Evolutionary conservation across 2,113 vertebrate genomes (phyloP).

Genomic region (Gadus macrocephalus): DNA sequence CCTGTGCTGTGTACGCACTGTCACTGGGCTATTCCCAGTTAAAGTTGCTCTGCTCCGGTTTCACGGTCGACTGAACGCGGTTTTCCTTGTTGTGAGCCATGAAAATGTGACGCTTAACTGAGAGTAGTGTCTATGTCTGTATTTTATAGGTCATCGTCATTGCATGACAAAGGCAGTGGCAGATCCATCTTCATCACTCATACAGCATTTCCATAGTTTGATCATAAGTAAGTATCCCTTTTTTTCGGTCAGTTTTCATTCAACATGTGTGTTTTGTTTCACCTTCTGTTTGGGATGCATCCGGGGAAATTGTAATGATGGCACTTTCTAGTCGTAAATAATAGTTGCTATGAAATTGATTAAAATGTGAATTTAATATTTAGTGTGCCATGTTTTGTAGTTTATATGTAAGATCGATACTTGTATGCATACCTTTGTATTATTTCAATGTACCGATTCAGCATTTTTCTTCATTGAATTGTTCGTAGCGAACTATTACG

Average conservation of each 20-base stretch:
- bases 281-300: neutral
- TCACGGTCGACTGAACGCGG: constrained; percentile 9
- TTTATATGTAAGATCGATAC: too few relatives aligned
- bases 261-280: neutral
- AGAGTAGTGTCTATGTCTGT: constrained; percentile 81
- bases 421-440: too few relatives aligned
- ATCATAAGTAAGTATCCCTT: constrained; percentile 85
- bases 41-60: constrained; percentile 36
- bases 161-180: constrained; percentile 89
- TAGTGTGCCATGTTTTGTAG: neutral
- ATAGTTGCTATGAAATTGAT: neutral
- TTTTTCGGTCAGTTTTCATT: constrained; percentile 40
- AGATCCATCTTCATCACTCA: constrained; percentile 84
- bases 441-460: neutral
- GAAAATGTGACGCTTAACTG: constrained; percentile 66
- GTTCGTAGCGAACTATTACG: neutral
- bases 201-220: constrained; percentile 83
- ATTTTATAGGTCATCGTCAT: constrained; percentile 96
- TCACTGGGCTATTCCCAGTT: constrained; percentile 10
- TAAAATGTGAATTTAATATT: neutral
- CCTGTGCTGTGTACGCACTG: constrained; percentile 8
- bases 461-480: neutral
- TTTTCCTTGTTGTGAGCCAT: constrained; percentile 40
- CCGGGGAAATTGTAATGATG: neutral
- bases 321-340: neutral